A percentile compares a stretch with the other conserved stretches of the same genome.
Conservation (phyloP, 1,140 invertebrate genomes). For the Eueides isabella region DNA sequence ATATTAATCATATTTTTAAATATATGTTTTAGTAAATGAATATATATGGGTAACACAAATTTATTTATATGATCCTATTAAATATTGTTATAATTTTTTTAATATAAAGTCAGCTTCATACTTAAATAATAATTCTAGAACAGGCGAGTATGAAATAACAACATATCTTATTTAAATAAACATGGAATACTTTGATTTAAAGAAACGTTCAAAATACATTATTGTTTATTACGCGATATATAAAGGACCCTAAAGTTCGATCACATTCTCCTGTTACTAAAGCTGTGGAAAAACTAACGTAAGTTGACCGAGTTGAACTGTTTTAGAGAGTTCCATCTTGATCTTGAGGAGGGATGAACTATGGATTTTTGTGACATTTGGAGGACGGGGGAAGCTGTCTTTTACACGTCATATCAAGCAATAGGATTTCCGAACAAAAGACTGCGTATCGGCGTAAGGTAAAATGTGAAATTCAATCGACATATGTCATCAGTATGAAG, state of each 20-base stretch:
- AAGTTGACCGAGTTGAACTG: constrained; percentile 51
- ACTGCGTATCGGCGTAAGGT: not conserved
- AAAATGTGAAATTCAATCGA: not conserved
- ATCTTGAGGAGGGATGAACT: not conserved
- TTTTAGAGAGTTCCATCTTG: constrained; percentile 24
- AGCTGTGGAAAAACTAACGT: constrained; percentile 60
- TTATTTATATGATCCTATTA: no score
- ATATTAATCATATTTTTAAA: not conserved
- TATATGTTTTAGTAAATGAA: not conserved
- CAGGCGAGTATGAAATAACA: no score
- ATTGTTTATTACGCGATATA: constrained; percentile 42
- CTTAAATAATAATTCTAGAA: no score
- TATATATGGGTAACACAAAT: not conserved
- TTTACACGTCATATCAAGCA: constrained; percentile 24
- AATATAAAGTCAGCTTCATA: no score
- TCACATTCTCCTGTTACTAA: constrained; percentile 52
- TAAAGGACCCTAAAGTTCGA: constrained; percentile 27
- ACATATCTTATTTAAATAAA: no score
- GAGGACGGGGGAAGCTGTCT: not conserved
- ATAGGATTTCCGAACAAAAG: constrained; percentile 6
- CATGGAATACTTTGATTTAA: not conserved
- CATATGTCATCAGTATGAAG: not conserved
- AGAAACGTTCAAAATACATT: constrained; percentile 16
- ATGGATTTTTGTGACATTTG: constrained; percentile 14
- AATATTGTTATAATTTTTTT: no score